phyloP scores from a whole-genome alignment of 2,888 invertebrate species.

The Folsomia manolachei region DNA sequence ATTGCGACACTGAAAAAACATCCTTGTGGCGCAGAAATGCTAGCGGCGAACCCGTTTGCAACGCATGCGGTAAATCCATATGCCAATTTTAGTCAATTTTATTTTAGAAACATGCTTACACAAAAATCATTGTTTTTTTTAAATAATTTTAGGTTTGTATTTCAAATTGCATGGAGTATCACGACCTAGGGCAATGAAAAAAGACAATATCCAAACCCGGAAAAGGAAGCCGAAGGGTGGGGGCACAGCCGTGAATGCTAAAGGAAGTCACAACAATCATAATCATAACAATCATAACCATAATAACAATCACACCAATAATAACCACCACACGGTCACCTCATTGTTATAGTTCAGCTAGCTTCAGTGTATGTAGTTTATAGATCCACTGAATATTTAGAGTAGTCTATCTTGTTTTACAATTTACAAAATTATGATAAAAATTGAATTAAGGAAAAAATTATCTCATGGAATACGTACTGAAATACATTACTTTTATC shows the following conservation, averaged over 20 bases:
- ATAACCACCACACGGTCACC: background rate
- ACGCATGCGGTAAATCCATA: constrained; percentile 74
- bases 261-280: background rate
- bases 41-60: constrained; percentile 63
- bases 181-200: constrained; percentile 95
- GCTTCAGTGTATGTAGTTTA: background rate
- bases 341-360: background rate
- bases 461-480: background rate
- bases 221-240: constrained; percentile 82
- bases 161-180: constrained; percentile 61
- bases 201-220: constrained; percentile 95
- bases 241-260: background rate
- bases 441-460: no score
- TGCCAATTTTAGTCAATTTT: constrained; percentile 79
- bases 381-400: no score
- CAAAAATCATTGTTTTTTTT: no score
- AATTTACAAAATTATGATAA: no score
- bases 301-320: background rate
- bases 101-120: no score
- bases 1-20: constrained; percentile 86
- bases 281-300: background rate
- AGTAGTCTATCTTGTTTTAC: no score
- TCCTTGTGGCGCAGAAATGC: constrained; percentile 85
- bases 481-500: background rate
- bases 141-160: no score